A percentile compares a stretch with the other conserved stretches of the same genome.
Conservation (phyloP, 2,113 vertebrate species). For the Sander vitreus region DNA sequence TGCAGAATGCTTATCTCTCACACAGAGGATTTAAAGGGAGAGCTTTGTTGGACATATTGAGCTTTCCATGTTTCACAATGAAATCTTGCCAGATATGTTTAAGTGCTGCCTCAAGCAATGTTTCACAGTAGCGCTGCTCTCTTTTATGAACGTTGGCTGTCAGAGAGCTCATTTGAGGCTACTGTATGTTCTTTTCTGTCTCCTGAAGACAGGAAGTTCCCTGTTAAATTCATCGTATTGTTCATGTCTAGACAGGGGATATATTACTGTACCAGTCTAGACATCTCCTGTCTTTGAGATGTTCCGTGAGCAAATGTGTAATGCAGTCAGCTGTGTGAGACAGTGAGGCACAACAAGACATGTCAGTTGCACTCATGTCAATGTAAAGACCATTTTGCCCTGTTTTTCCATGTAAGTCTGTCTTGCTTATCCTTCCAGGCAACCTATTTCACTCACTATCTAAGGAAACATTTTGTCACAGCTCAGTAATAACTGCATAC, state of each 20-base stretch:
- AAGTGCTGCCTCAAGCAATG: conserved; percentile 69
- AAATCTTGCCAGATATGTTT: conserved; percentile 69
- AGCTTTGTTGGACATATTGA: conserved; percentile 75
- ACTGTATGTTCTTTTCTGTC: conserved; percentile 47
- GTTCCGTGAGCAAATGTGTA: conserved; percentile 38
- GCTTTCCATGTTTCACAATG: conserved; percentile 72
- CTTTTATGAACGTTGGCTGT: conserved; percentile 67
- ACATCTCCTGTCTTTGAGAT: conserved; percentile 37
- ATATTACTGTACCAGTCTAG: conserved; percentile 51
- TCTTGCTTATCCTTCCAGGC: conserved; percentile 18
- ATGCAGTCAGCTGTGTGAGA: conserved; percentile 37
- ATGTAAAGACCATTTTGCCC: conserved; percentile 13
- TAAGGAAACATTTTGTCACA: conserved; percentile 36
- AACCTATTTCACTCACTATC: conserved; percentile 14
- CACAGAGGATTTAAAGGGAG: conserved; percentile 69
- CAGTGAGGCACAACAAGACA: conserved; percentile 16
- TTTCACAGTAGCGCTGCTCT: conserved; percentile 59
- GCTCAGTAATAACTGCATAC: conserved; percentile 53
- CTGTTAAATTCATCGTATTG: conserved; percentile 23
- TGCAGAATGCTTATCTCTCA: conserved; percentile 63
- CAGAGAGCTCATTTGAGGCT: conserved; percentile 71
- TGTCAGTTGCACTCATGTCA: conserved; percentile 26
- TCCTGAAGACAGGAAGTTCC: conserved; percentile 52
- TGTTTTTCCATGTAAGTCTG: conserved; percentile 36
- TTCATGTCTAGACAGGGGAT: conserved; percentile 11